Conservation (phyloP, 2,113 vertebrate genomes). For the Trematocara marginatum region DNA sequence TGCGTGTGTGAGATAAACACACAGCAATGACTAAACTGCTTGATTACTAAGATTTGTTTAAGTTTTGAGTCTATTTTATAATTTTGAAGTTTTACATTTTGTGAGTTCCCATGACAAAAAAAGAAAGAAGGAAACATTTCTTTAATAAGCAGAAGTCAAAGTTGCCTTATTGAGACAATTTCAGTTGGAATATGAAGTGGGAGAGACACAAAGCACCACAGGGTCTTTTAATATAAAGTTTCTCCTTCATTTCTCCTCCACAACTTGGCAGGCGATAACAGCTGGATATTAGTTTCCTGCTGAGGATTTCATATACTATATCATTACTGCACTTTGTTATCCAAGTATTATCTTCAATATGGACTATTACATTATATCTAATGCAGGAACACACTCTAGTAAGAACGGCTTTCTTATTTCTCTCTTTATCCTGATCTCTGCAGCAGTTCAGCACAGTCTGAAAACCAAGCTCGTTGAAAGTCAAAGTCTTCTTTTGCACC, state of each 20-base stretch:
- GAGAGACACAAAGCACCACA: constrained; percentile 6
- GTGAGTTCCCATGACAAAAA: background rate
- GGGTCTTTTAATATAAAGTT: constrained; percentile 58
- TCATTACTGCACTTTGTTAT: constrained; percentile 51
- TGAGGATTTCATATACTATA: constrained; percentile 44
- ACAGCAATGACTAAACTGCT: background rate
- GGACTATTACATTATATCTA: constrained; percentile 16
- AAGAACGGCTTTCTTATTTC: background rate
- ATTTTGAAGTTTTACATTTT: background rate
- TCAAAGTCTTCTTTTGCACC: background rate
- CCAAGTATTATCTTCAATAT: constrained; percentile 22
- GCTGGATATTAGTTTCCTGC: constrained; percentile 54
- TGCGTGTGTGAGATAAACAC: background rate
- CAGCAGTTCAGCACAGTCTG: background rate
- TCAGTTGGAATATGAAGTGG: constrained; percentile 26
- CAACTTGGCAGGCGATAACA: constrained; percentile 30
- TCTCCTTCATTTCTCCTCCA: constrained; percentile 52
- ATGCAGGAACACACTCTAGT: background rate
- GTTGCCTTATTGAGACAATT: constrained; percentile 33
- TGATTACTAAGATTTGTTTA: background rate
- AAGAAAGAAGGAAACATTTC: background rate
- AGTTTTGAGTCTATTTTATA: background rate
- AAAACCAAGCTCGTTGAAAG: background rate
- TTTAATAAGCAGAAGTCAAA: constrained; percentile 36
- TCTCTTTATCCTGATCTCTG: background rate